Evolutionary conservation across 2,113 vertebrate genomes (phyloP), one percentile per base, ranked within the genome.

Genomic region (Sialia sialis): DNA sequence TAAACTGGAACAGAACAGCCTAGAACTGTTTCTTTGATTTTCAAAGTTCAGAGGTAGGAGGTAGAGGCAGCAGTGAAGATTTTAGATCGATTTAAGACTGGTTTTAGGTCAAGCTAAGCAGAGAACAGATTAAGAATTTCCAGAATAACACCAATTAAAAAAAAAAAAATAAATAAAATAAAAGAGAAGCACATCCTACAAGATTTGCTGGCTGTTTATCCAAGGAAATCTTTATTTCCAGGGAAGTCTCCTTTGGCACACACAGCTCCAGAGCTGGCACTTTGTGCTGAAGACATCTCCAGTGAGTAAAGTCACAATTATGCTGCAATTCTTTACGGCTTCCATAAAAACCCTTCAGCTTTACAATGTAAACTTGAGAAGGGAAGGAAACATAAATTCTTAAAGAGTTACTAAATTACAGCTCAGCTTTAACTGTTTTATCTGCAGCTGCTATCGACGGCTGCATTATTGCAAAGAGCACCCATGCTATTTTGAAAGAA

Each of bases 381-480:
- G 55, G 83, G 70, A 76, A 83, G 43, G 67, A 89, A 91, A 70
- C 48, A 52, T 59, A 38, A 84, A 94, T 95, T 79, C 89, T 85
- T 75, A 72, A 86, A 76, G 56, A 96, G 91, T 77, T 91, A 30
- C 85, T 92, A 76, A 96, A 90, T 86, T 86, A 75, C 6, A 79
- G 67, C 80, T 94, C 36, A 49, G 63, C 72, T 77, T 80, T 46
- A 92, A 84, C 93, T 68, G 63, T 29, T 94, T 67, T 92, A 80
- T 84, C 78, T 55, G 75, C 88, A 64, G 58, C 82, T 22, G 51
- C 22, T 23, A 75, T n/a, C 23, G 38, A 96, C 6, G 27, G 76
- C 55, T 36, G 81, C 14, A 1, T 44, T 92, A 58, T 12, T 76
- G 79, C 62, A 60, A 90, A 83, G 46, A 90, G 51, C 32, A 39